Evolutionary conservation across 1,140 invertebrate species (phyloP).

Genomic region (Adoxophyes honmai): DNA sequence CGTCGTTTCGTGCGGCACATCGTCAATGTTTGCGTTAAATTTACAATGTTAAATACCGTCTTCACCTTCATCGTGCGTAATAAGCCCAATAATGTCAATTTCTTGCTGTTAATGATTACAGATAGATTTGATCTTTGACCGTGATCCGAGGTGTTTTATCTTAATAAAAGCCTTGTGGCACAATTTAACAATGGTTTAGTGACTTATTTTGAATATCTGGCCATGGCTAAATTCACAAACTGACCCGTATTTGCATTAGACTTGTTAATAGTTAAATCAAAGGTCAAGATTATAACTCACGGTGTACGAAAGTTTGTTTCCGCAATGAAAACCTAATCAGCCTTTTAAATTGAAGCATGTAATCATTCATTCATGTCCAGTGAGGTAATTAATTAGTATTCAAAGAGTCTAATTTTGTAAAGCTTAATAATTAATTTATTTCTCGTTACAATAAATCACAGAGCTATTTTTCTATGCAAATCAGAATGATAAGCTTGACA

Average conservation of each 20-base stretch:
- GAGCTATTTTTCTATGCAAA: slow-evolving; percentile 36
- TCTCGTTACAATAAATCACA: slow-evolving; percentile 6
- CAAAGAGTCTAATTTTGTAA: slow-evolving; percentile 10
- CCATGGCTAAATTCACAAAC: too few relatives aligned
- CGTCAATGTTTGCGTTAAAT: neutral
- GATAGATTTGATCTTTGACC: slow-evolving; percentile 64
- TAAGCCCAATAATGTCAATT: neutral
- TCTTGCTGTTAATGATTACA: slow-evolving; percentile 30
- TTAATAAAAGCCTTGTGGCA: too few relatives aligned
- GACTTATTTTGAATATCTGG: too few relatives aligned
- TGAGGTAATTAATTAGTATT: neutral
- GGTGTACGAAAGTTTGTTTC: neutral
- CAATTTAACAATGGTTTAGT: too few relatives aligned
- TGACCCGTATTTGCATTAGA: too few relatives aligned
- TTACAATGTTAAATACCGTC: neutral
- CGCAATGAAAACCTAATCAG: neutral
- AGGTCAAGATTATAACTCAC: slow-evolving; percentile 5
- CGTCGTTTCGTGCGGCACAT: neutral
- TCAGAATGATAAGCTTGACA: slow-evolving; percentile 39
- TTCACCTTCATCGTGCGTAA: slow-evolving; percentile 9
- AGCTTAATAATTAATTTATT: slow-evolving; percentile 2
- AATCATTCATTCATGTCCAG: slow-evolving; percentile 6
- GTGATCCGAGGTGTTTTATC: slow-evolving; percentile 3
- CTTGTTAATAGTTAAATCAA: neutral
- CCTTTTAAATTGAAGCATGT: neutral